These are phyloP conservation scores for Heteromurus nitidus DNA, from an alignment of 2,888 invertebrate species.

Conservation along the genomic window DNA sequence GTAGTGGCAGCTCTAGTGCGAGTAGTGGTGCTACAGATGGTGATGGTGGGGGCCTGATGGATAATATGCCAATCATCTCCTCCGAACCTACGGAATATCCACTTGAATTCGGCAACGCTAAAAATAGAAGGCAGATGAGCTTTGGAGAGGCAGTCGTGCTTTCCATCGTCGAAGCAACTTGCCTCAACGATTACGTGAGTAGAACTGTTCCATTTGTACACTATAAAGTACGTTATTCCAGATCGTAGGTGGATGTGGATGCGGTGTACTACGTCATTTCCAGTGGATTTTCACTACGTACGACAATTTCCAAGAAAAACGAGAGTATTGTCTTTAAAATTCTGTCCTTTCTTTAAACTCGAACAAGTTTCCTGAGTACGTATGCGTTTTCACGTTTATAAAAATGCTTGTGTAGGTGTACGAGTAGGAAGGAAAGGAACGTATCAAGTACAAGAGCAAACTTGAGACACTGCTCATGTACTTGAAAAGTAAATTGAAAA, in stretches of 20 bases:
- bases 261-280: neutral
- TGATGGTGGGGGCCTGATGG: neutral
- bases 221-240: neutral
- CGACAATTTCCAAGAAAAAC: neutral
- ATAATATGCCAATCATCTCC: constrained; percentile 4
- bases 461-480: too few species aligned
- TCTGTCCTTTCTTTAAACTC: too few species aligned
- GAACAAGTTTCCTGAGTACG: too few species aligned
- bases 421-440: too few species aligned
- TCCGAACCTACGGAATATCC: constrained; percentile 37
- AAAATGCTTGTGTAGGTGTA: too few species aligned
- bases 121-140: constrained; percentile 31
- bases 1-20: too few species aligned
- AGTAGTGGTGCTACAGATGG: neutral
- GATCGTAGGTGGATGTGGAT: too few species aligned
- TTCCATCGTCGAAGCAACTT: constrained; percentile 66
- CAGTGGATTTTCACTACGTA: neutral
- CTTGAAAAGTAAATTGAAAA: too few species aligned
- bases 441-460: too few species aligned
- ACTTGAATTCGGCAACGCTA: constrained; percentile 16
- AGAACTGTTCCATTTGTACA: neutral
- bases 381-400: too few species aligned
- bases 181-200: constrained; percentile 67
- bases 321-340: too few species aligned
- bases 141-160: constrained; percentile 58